Conservation (phyloP, 2,888 invertebrate species). For the Eristalis tenax region DNA sequence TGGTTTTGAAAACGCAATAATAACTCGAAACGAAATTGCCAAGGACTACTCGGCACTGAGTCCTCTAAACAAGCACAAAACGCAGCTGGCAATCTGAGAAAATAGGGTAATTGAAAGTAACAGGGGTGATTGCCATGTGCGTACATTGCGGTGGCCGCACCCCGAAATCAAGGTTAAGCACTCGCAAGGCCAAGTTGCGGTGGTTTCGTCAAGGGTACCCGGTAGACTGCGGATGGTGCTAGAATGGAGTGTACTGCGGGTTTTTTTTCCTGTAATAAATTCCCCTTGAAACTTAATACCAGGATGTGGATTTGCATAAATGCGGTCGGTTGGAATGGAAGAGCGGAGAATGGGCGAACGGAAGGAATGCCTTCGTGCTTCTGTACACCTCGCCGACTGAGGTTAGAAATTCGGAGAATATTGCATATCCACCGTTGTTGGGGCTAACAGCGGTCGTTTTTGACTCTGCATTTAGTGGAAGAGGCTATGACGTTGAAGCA, state of each 20-base stretch:
- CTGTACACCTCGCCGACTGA: not conserved
- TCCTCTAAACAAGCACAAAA: slow-evolving; percentile 7
- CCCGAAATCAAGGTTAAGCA: slow-evolving; percentile 40
- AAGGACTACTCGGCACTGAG: slow-evolving; percentile 14
- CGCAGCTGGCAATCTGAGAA: slow-evolving; percentile 31
- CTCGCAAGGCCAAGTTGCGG: slow-evolving; percentile 25
- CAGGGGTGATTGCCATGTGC: slow-evolving; percentile 23
- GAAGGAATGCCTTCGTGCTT: not conserved
- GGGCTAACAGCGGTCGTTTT: slow-evolving; percentile 3
- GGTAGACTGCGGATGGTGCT: not conserved
- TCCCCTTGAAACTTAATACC: slow-evolving; percentile 49
- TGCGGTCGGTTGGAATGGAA: slow-evolving; percentile 15
- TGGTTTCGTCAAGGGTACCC: not conserved
- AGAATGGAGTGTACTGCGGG: slow-evolving; percentile 3
- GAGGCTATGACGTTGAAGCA: not conserved
- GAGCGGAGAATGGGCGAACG: not conserved
- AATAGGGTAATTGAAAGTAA: slow-evolving; percentile 18
- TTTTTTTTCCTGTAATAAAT: slow-evolving; percentile 37
- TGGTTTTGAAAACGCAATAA: slow-evolving; percentile 34
- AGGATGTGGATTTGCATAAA: slow-evolving; percentile 53
- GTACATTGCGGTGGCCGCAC: slow-evolving; percentile 23
- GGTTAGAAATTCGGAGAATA: not conserved
- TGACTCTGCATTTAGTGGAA: not conserved
- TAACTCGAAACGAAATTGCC: slow-evolving; percentile 17
- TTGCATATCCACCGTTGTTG: slow-evolving; percentile 8